These are phyloP conservation scores for Platypus cylindrus DNA, from an alignment of 2,888 invertebrate species.

Conservation along the genomic window DNA sequence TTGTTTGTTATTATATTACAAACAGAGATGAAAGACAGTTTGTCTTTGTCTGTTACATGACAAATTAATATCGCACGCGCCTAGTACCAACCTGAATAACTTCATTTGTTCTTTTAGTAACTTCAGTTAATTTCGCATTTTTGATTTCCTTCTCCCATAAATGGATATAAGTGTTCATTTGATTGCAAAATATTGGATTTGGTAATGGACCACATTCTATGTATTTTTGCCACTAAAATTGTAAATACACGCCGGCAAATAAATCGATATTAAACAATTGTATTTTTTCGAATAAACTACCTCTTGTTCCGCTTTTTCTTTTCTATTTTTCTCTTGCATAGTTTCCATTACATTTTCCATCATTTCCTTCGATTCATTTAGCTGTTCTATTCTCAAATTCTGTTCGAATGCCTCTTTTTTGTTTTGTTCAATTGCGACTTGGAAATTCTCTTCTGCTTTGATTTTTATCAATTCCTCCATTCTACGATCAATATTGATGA, in stretches of 20 bases:
- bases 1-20: background rate
- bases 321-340: constrained; percentile 11
- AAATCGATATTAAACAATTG: background rate
- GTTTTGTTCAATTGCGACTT: constrained; percentile 30
- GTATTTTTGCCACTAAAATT: constrained; percentile 41
- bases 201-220: constrained; percentile 43
- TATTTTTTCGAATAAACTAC: too few relatives aligned
- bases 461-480: constrained; percentile 18
- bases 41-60: background rate
- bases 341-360: constrained; percentile 12
- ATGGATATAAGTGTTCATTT: constrained; percentile 43
- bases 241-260: too few relatives aligned
- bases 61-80: background rate
- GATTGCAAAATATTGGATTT: constrained; percentile 35
- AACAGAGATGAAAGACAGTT: background rate
- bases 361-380: constrained; percentile 14
- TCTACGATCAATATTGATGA: constrained; percentile 4
- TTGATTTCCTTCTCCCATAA: constrained; percentile 38
- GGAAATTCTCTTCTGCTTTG: constrained; percentile 24
- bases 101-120: constrained; percentile 34
- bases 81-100: constrained; percentile 30
- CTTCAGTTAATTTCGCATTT: constrained; percentile 31
- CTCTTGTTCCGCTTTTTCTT: constrained; percentile 18
- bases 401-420: constrained; percentile 26
- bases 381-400: constrained; percentile 24